Evolutionary conservation across 2,888 invertebrate species (phyloP), one percentile per base, ranked within the genome.

Genomic region (Eurytoma adleriae): DNA sequence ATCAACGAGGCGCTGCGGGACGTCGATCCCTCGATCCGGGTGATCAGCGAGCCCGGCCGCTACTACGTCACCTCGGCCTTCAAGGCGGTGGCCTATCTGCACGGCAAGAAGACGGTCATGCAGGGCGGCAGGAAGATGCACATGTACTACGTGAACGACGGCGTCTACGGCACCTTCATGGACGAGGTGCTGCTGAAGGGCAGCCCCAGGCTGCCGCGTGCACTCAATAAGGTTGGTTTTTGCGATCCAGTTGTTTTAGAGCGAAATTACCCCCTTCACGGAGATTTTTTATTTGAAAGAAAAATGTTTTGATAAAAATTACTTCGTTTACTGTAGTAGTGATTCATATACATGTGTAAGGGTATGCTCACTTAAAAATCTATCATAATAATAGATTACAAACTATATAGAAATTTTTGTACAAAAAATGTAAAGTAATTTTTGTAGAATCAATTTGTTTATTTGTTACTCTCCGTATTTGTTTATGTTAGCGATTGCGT

Each of bases 1-100:
- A 90, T 94, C 78, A 93, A 93, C 84, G 87, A 89, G 10, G 91
- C 93, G 1, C 86, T 94, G 76, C 91, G 92, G 75, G 90, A 91
- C 80, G 62, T 89, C 1, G 89, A 90, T 78, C 80, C 84, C 24
- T 83, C 83, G 3, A 86, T 91, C n/a, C 82, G 84, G 62, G 83
- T 94, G 59, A 94, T 94, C 83, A 89, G 90, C 66, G 94, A 94
- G 86, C 94, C 94, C 0, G 94, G 94, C n/a, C 91, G 93, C 64
- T 95, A 92, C 89, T 94, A 93, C 85, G 94, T 93, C 0, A 92
- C 93, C 2, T 92, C 93, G 0, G 93, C 94, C 0, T 93, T 93
- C 86, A 93, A 93, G 20, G 87, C 94, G 10, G 92, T 91, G 40
- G 91, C 92, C 59, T 92, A 92, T 80, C 89, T 94, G 75, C 92